These are phyloP conservation scores for Porites lobata DNA, from an alignment of 92 coral and sea anemone species.

Conservation along the genomic window DNA sequence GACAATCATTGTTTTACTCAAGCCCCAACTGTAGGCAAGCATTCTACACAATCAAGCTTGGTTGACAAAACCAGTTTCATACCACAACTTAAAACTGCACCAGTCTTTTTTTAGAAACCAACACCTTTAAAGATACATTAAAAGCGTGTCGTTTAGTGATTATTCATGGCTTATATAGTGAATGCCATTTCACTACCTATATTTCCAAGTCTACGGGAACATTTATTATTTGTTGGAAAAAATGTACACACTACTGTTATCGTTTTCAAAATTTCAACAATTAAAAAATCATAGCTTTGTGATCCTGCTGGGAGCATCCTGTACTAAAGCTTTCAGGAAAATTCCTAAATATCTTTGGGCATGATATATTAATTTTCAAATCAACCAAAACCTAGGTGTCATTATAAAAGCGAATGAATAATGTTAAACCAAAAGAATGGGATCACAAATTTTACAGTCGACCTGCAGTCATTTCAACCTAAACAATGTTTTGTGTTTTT, in stretches of 20 bases:
- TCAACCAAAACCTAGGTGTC: not conserved
- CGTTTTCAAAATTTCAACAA: not conserved
- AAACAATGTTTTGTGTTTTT: not conserved
- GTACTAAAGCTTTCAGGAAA: not conserved
- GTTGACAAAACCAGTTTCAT: not conserved
- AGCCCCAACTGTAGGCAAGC: no score
- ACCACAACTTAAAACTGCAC: not conserved
- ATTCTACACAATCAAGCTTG: not conserved
- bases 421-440: not conserved
- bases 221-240: not conserved
- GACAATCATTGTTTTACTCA: no score
- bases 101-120: no score
- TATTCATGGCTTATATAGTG: no score
- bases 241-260: not conserved
- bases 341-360: not conserved
- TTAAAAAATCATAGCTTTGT: not conserved
- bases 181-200: not conserved
- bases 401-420: not conserved
- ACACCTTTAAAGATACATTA: no score
- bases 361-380: not conserved
- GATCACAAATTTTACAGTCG: not conserved
- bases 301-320: not conserved
- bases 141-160: no score
- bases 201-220: not conserved
- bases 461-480: conserved; percentile 5